phyloP scores from a whole-genome alignment of 2,113 vertebrate genomes.

The Ammodytes dubius region DNA sequence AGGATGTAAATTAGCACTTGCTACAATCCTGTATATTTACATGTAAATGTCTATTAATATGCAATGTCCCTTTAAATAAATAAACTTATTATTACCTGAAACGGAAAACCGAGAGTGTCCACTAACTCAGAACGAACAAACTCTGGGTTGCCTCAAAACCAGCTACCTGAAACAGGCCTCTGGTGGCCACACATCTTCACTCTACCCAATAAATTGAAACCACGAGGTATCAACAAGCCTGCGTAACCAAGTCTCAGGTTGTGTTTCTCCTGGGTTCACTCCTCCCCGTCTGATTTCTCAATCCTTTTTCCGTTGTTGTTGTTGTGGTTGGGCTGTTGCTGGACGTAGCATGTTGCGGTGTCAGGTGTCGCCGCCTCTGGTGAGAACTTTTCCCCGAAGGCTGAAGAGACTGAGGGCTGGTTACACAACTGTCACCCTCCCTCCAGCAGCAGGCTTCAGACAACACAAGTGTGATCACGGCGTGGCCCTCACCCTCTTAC shows the following conservation, averaged over 20 bases:
- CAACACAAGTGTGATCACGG: conserved; percentile 22
- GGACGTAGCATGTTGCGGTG: conserved; percentile 33
- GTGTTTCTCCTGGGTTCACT: conserved; percentile 38
- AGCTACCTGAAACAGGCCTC: neutral
- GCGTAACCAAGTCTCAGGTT: conserved; percentile 28
- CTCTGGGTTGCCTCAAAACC: too few relatives aligned
- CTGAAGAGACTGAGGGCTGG: conserved; percentile 6
- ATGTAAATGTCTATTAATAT: too few relatives aligned
- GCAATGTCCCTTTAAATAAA: too few relatives aligned
- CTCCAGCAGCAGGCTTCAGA: conserved; percentile 7
- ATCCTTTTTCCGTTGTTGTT: conserved; percentile 56
- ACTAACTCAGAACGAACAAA: too few relatives aligned
- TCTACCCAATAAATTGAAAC: conserved; percentile 47
- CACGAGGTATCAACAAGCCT: conserved; percentile 55
- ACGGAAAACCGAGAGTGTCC: too few relatives aligned
- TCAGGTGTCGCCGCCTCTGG: conserved; percentile 46
- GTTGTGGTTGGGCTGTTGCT: conserved; percentile 47
- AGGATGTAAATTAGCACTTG: too few relatives aligned
- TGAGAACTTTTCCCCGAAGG: conserved; percentile 47
- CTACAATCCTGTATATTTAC: too few relatives aligned
- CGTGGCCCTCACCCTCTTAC: conserved; percentile 2
- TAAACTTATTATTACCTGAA: too few relatives aligned
- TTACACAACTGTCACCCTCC: conserved; percentile 35
- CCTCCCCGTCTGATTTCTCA: conserved; percentile 63
- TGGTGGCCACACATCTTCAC: conserved; percentile 26